Evolutionary conservation across 2,113 vertebrate genomes (phyloP), one percentile per base, ranked within the genome.

Genomic region (Fulmarus glacialis): DNA sequence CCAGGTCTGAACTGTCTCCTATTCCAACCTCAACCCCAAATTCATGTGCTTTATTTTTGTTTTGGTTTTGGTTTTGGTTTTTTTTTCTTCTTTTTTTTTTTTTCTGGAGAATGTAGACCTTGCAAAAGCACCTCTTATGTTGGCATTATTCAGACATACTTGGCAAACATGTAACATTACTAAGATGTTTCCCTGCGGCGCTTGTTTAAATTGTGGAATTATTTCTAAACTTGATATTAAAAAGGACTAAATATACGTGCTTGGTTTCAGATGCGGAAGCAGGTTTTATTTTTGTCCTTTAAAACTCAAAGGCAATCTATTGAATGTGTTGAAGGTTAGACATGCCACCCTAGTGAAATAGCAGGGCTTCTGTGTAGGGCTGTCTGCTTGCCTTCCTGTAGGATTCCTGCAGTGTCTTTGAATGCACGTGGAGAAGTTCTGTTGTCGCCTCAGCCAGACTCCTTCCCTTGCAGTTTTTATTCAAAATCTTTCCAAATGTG

Each of bases 1-100:
- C 99, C 99, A 99, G 99, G 99, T 99, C 99, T 99, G 99, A 99
- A 99, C 98, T 98, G 98, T 99, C 99, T 99, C 98, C 99, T 99
- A 99, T 98, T 99, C 98, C 98, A 99, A 99, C 98, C 99, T 99
- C 99, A 98, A 98, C 97, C 98, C 98, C 98, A 98, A 98, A 98
- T 98, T 98, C 98, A 98, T 98, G 97, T 98, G 98, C 98, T 98
- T 98, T 98, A 97, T 98, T 98, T 98, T 96, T 89, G 75, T 95
- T 98, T 98, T 98, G 93, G 47, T 97, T 95, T 67, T 87, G 86
- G 23, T 30, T 85, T 95, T 43, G 42, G 9, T 40, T 40, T 40
- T 10, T 10, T 98, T 98, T 98, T 94, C 97, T 97, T 36, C 96
- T 75, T 73, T 78, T 93, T 94, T 88, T 94, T 95, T 98, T 97